Conservation (phyloP, 1,140 invertebrate species). For the Macrocentrus cingulum region DNA sequence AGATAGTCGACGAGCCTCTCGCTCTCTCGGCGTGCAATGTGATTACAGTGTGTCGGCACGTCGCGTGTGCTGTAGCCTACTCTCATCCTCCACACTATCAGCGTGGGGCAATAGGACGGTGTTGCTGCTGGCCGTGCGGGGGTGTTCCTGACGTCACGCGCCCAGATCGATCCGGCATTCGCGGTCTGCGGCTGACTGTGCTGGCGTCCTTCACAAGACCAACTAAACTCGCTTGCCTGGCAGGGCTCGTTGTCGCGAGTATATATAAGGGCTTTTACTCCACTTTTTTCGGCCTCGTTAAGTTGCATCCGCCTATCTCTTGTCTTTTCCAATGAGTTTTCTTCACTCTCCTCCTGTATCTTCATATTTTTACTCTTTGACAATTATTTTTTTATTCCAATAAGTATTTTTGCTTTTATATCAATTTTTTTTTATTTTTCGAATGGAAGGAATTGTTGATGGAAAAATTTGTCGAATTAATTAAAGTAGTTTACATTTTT, state of each 20-base stretch:
- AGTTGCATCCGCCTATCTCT: not conserved
- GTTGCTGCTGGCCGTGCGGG: too few relatives aligned
- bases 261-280: conserved; percentile 5
- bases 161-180: conserved; percentile 35
- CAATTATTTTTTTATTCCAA: not conserved
- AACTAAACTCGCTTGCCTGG: not conserved
- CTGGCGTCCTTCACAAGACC: not conserved
- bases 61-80: too few relatives aligned
- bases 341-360: not conserved
- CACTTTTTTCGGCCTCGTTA: conserved; percentile 13
- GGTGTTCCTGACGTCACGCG: conserved; percentile 34
- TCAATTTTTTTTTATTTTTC: too few relatives aligned
- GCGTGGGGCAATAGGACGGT: too few relatives aligned
- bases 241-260: not conserved
- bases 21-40: too few relatives aligned
- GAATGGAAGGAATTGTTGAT: too few relatives aligned
- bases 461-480: too few relatives aligned
- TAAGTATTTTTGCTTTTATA: not conserved
- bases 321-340: not conserved
- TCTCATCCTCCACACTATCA: too few relatives aligned
- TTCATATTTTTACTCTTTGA: not conserved
- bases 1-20: too few relatives aligned
- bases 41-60: too few relatives aligned
- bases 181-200: conserved; percentile 27
- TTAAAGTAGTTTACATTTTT: too few relatives aligned